phyloP scores from a whole-genome alignment of 2,797 vertebrate species.

The Myiotriccus ornatus region DNA sequence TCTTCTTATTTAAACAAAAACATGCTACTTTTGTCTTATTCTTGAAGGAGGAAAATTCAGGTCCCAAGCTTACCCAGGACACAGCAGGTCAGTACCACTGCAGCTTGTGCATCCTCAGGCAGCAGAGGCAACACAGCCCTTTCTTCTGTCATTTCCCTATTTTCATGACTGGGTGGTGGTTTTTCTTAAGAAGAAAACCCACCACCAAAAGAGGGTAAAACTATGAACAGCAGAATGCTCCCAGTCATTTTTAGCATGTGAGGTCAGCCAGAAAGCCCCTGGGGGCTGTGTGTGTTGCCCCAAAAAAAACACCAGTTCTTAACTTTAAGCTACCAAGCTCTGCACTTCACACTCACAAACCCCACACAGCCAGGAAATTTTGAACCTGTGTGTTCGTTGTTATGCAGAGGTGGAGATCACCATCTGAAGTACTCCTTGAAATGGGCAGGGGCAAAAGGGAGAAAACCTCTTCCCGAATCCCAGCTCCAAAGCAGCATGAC shows the following conservation, averaged over 20 bases:
- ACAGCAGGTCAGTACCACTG: background rate
- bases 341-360: background rate
- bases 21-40: background rate
- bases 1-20: background rate
- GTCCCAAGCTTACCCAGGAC: background rate
- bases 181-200: background rate
- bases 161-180: background rate
- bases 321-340: background rate
- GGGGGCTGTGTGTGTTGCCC: accelerated
- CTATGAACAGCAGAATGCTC: background rate
- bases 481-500: background rate
- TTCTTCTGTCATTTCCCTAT: background rate
- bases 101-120: background rate
- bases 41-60: background rate
- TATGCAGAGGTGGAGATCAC: background rate
- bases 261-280: background rate
- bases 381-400: background rate
- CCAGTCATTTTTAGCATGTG: accelerated
- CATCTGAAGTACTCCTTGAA: background rate
- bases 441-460: background rate
- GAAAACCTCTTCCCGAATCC: background rate
- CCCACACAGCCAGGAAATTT: background rate
- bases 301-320: background rate
- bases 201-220: background rate
- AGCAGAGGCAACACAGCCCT: background rate